Percentiles rank a stretch among this genome's conserved stretches.
phyloP scores from a whole-genome alignment of 2,113 vertebrate species.

The Paedocypris sp. region DNA sequence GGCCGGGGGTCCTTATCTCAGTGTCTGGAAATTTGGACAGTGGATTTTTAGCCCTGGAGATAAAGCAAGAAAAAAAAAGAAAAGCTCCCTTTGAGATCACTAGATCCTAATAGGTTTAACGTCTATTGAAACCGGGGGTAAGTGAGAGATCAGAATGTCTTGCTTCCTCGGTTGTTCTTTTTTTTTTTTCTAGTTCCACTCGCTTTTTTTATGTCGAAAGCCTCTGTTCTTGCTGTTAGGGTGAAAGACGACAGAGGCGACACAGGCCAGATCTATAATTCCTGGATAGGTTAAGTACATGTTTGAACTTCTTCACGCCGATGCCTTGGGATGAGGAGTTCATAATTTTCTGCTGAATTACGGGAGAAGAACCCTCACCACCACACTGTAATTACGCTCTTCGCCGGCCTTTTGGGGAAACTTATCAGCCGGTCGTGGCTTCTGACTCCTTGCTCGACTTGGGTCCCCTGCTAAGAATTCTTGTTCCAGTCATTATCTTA shows the following conservation, averaged over 20 bases:
- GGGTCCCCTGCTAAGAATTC: slow-evolving; percentile 75
- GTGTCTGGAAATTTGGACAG: slow-evolving; percentile 88
- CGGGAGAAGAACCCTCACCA: slow-evolving; percentile 78
- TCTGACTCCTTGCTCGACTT: slow-evolving; percentile 44
- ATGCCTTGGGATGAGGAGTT: slow-evolving; percentile 83
- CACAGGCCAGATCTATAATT: slow-evolving; percentile 83
- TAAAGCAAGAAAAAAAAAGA: slow-evolving; percentile 50
- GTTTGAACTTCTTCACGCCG: slow-evolving; percentile 84
- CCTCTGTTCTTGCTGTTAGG: neutral
- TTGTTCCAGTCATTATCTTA: slow-evolving; percentile 76
- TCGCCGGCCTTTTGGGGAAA: slow-evolving; percentile 68
- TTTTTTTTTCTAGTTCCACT: neutral
- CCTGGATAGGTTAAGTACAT: slow-evolving; percentile 89
- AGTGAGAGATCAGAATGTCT: slow-evolving; percentile 83
- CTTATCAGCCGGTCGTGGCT: slow-evolving; percentile 48
- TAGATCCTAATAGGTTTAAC: slow-evolving; percentile 88
- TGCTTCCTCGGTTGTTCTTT: neutral
- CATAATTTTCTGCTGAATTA: slow-evolving; percentile 90
- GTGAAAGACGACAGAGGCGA: slow-evolving; percentile 79
- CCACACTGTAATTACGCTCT: slow-evolving; percentile 78
- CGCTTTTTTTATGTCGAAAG: neutral
- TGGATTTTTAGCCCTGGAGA: slow-evolving; percentile 83
- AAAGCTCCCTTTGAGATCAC: slow-evolving; percentile 72
- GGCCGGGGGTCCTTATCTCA: slow-evolving; percentile 84
- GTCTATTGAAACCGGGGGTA: slow-evolving; percentile 78